Base-by-base conservation (phyloP, 2,888 invertebrate genomes). In the Digitonthophagus gazella region DNA sequence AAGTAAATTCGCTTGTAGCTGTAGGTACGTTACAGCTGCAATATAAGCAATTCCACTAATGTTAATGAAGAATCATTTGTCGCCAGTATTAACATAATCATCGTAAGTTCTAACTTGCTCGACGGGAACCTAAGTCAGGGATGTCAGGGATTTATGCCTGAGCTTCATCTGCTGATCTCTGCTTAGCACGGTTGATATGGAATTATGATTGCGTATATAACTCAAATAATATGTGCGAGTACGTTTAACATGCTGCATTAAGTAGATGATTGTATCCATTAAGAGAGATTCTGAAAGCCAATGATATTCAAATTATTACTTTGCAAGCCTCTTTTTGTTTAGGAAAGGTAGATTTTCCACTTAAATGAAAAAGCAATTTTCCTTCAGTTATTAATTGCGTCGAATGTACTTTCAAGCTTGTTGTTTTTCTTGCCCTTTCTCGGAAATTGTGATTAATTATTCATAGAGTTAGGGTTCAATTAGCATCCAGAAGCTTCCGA, bases 21-120 rank as follows among this genome's bases (percentile, higher is more conserved):
- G 28, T 28, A 22, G 5, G 44, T 64, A 28, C 54, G 22, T 16
- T 64, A 64, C 18, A n/a, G n/a, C n/a, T n/a, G n/a, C n/a, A n/a
- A n/a, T n/a, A n/a, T n/a, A n/a, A n/a, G n/a, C 28, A 44, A 8
- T 44, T 8, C 15, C 65, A 22, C 44, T 65, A 70, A 73, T 71
- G 71, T 67, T 65, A 56, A 67, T 73, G 64, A 67, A 72, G 72
- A 67, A 68, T 58, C 69, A 73, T 74, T 73, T 72, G 73, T 73
- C 70, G 67, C 72, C 72, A 69, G 73, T 73, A 78, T 79, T 79
- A 79, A 75, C 76, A 78, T 78, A 78, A 78, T 78, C 76, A 78
- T 77, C 77, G 76, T 78, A 76, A 79, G 77, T 78, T 76, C 76
- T 75, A 73, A 76, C 76, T 44, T 6, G 6, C 8, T 11, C 28